A percentile compares a stretch with the other conserved stretches of the same genome.
Conservation (phyloP, 2,797 vertebrate species). For the Podarcis siculus region DNA sequence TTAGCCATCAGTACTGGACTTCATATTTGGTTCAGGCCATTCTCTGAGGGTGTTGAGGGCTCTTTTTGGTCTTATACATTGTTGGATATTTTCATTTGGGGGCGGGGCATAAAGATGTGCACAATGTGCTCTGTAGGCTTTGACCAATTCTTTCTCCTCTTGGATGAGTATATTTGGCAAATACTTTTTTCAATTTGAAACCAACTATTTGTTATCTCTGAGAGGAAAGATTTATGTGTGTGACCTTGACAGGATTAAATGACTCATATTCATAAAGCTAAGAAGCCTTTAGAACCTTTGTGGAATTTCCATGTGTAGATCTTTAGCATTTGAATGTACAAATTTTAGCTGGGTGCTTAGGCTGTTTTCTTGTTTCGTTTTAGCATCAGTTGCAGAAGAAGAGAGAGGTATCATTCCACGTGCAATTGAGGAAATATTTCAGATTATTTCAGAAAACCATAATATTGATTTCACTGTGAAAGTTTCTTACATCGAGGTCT, state of each 20-base stretch:
- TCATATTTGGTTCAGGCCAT: too few relatives aligned
- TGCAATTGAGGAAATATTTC: conserved; percentile 88
- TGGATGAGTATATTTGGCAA: too few relatives aligned
- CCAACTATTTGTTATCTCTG: conserved; percentile 19
- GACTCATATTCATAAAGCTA: not conserved
- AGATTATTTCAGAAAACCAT: conserved; percentile 79
- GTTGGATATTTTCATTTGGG: too few relatives aligned
- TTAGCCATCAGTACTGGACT: not conserved
- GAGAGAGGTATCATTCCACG: conserved; percentile 88
- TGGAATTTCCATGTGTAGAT: not conserved
- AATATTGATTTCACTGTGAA: conserved; percentile 77
- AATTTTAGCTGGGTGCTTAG: conserved; percentile 33
- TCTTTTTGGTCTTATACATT: too few relatives aligned
- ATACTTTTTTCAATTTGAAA: not conserved
- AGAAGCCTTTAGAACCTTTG: not conserved
- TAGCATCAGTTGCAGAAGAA: conserved; percentile 78
- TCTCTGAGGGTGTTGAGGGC: too few relatives aligned
- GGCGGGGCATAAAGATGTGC: too few relatives aligned
- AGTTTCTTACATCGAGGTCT: conserved; percentile 90
- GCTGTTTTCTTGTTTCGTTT: conserved; percentile 57
- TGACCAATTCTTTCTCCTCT: too few relatives aligned
- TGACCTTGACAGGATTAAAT: not conserved
- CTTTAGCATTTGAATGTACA: not conserved
- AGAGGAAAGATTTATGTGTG: not conserved
- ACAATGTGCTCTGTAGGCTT: too few relatives aligned